Base-by-base conservation (phyloP, 2,888 invertebrate species). In the Tetrapedia diversipes region DNA sequence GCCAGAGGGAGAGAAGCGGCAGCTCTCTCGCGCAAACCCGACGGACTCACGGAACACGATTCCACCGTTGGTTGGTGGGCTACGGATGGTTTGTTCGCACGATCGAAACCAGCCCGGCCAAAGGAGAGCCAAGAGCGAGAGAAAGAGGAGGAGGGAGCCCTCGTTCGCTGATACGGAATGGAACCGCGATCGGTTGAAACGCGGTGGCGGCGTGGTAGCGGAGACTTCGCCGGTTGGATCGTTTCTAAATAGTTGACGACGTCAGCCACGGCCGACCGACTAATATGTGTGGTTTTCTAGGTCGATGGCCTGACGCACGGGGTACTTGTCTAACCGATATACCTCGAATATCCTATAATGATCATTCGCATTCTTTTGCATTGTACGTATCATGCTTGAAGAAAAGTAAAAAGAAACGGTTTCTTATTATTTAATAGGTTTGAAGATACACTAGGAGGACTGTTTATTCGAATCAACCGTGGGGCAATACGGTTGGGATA, bases 41-140 rank as follows among this genome's bases (percentile, higher is more conserved):
- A 85, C 85, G 86, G 86, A 85, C 86, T 86, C 86, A 84, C 79
- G 84, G 82, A 86, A 85, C 85, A 85, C 82, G 86, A 85, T 86
- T 86, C 86, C 82, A 76, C 74, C 86, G 80, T 85, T 84, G 83
- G 85, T 85, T 85, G 81, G 84, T 79, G 82, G 83, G 83, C 83
- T 84, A 83, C 84, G 84, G 80, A 83, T 81, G 82, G 86, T 81
- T 84, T 79, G 83, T 86, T 85, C 85, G 86, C 86, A 85, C 86
- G 86, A 85, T 84, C 84, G 85, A 84, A 84, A 84, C 85, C 84
- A 85, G 84, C 82, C 79, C 73, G 85, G 74, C 81, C 77, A 65
- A 84, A 82, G 80, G 80, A 84, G 84, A 81, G 68, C 60, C 81
- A 54, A 66, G 71, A 57, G 69, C 43, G 45, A 49, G 63, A 61